A percentile compares a stretch with the other conserved stretches of the same genome.
phyloP scores from a whole-genome alignment of 2,888 invertebrate species.

The Biston betularia region DNA sequence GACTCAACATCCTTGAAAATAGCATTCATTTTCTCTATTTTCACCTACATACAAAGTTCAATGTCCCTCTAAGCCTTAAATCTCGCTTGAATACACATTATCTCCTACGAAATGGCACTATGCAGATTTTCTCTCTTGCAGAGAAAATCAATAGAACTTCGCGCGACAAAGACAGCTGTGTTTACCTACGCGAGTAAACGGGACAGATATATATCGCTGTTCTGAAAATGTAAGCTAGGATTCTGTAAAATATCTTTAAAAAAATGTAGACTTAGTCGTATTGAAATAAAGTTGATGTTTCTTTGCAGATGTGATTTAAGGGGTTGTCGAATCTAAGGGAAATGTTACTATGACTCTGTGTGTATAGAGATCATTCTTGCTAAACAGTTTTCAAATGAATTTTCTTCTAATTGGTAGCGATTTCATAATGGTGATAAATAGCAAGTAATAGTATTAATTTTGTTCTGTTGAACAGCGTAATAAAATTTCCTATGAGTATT shows the following conservation, averaged over 20 bases:
- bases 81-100: conserved; percentile 34
- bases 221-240: conserved; percentile 37
- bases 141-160: conserved; percentile 48
- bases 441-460: conserved; percentile 36
- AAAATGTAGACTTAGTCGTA: conserved; percentile 6
- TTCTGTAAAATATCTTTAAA: conserved; percentile 6
- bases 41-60: conserved; percentile 20
- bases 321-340: conserved; percentile 21
- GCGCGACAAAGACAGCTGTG: conserved; percentile 39
- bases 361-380: conserved; percentile 19
- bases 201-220: conserved; percentile 28
- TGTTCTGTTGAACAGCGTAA: conserved; percentile 33
- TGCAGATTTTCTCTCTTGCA: conserved; percentile 46
- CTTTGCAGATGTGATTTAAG: conserved; percentile 17
- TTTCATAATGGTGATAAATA: conserved; percentile 41
- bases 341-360: conserved; percentile 1
- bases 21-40: conserved; percentile 1
- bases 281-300: conserved; percentile 7
- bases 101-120: conserved; percentile 43
- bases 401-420: conserved; percentile 34
- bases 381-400: conserved; percentile 14
- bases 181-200: conserved; percentile 32
- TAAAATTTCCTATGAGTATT: conserved; percentile 31
- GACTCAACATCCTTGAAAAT: not conserved
- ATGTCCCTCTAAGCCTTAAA: conserved; percentile 28